phyloP scores from a whole-genome alignment of 2,888 invertebrate genomes.

The Napeogenes inachia region DNA sequence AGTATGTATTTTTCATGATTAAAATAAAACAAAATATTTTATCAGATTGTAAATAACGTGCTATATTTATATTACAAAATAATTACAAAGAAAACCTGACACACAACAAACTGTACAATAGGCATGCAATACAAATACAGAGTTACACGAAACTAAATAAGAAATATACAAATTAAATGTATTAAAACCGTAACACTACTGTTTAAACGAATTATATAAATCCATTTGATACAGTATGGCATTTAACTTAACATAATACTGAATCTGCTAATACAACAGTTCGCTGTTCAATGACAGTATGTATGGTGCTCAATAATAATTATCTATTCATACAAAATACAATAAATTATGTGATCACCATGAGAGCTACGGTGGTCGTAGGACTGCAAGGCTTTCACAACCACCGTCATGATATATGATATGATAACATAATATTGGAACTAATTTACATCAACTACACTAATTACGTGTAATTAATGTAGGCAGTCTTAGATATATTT shows the following conservation, averaged over 20 bases:
- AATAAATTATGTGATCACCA: no score
- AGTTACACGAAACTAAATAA: slow-evolving; percentile 56
- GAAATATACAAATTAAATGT: slow-evolving; percentile 63
- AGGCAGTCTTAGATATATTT: slow-evolving; percentile 75
- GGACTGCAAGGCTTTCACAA: no score
- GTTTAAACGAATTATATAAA: slow-evolving; percentile 55
- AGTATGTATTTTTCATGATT: neutral
- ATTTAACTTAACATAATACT: slow-evolving; percentile 71
- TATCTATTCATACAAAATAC: no score
- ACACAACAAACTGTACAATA: slow-evolving; percentile 72
- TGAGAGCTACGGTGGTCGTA: no score
- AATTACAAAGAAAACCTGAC: slow-evolving; percentile 74
- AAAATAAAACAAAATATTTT: slow-evolving; percentile 38
- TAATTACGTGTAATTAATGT: slow-evolving; percentile 63
- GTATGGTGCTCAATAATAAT: no score
- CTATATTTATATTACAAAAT: slow-evolving; percentile 77
- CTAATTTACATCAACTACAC: slow-evolving; percentile 63
- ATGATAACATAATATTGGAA: slow-evolving; percentile 41
- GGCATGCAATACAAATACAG: slow-evolving; percentile 67
- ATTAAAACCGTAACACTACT: slow-evolving; percentile 53
- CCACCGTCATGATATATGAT: slow-evolving; percentile 32
- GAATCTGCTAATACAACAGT: slow-evolving; percentile 75
- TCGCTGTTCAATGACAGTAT: slow-evolving; percentile 48
- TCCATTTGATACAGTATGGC: slow-evolving; percentile 74
- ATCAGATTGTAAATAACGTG: slow-evolving; percentile 73